Percentiles rank a stretch among this genome's conserved stretches.
Conservation (phyloP, 1,140 invertebrate species). For the Drosophila varians region DNA sequence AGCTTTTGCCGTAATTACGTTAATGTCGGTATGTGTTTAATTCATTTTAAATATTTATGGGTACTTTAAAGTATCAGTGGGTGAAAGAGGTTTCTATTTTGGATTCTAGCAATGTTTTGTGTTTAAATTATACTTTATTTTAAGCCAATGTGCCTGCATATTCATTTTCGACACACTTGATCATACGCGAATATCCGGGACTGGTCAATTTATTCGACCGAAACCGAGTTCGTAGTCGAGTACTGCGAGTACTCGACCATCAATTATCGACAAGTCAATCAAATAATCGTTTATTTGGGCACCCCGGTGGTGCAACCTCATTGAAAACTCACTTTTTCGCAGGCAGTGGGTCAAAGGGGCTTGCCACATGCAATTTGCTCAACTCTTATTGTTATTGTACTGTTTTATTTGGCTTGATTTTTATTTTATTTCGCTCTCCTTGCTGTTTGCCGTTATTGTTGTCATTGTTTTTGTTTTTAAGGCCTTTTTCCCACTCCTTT, state of each 20-base stretch:
- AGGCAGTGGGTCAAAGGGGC: conserved; percentile 5
- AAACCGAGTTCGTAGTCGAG: too few species aligned
- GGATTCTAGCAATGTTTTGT: too few species aligned
- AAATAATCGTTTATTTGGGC: conserved; percentile 45
- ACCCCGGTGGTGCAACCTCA: not conserved
- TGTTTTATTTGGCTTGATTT: not conserved
- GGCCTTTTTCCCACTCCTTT: too few species aligned
- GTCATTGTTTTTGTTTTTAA: not conserved
- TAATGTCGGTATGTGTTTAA: not conserved
- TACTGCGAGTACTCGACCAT: not conserved
- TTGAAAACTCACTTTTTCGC: conserved; percentile 14
- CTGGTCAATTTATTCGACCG: too few species aligned
- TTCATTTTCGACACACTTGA: too few species aligned
- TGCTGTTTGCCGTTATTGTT: too few species aligned
- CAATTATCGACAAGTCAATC: conserved; percentile 44
- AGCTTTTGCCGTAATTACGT: not conserved
- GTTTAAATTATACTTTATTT: too few species aligned
- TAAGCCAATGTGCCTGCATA: too few species aligned
- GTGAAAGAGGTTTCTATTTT: too few species aligned
- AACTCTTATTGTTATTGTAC: conserved; percentile 5
- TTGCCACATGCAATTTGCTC: conserved; percentile 9
- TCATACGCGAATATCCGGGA: too few species aligned
- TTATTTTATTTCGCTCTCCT: too few species aligned
- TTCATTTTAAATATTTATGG: not conserved
- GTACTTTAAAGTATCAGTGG: too few species aligned